Base-by-base conservation (phyloP, 1,140 invertebrate species). In the Lerema accius region DNA sequence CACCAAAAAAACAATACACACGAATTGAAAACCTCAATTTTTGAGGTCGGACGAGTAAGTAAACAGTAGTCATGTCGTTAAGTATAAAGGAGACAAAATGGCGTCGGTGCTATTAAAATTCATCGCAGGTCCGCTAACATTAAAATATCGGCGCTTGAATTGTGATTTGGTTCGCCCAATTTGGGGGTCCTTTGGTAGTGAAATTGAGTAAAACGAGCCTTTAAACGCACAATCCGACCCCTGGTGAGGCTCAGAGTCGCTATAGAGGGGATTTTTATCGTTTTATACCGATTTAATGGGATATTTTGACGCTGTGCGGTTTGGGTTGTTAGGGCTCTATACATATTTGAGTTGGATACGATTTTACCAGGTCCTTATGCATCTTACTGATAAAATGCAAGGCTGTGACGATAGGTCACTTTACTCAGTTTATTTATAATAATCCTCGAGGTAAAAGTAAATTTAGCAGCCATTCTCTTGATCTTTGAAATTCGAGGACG, bases 121-220 rank as follows among this genome's bases (percentile, higher is more conserved):
- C 65, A 62, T 16, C 42, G 39, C 45, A 53, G 46, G 67, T 53
- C 50, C 40, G 62, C 37, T 37, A 58, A 46, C 51, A 67, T 67
- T 67, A 67, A 65, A 65, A 73, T 73, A 73, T 67, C 37, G 63
- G 60, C 53, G 32, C 14, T 23, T 49, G 40, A 56, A 45, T 65
- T 50, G 62, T 42, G 55, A 49, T 61, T 61, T 56, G 45, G 63
- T 59, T 65, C 45, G 43, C 23, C 53, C 63, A 65, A 59, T 65
- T 65, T 65, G 17, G 53, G 23, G 14, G 28, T 50, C 14, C 23
- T 58, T 65, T 55, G 53, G 53, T 39, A 58, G 45, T 51, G 26
- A 39, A 55, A 48, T 49, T 49, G 16, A n/a, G 39, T 51, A 55
- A 64, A 55, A 64, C 26, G 13, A 55, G n/a, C 23, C 35, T 26